Evolutionary conservation across 2,888 invertebrate species (phyloP).

Genomic region (Ochropacha duplaris): DNA sequence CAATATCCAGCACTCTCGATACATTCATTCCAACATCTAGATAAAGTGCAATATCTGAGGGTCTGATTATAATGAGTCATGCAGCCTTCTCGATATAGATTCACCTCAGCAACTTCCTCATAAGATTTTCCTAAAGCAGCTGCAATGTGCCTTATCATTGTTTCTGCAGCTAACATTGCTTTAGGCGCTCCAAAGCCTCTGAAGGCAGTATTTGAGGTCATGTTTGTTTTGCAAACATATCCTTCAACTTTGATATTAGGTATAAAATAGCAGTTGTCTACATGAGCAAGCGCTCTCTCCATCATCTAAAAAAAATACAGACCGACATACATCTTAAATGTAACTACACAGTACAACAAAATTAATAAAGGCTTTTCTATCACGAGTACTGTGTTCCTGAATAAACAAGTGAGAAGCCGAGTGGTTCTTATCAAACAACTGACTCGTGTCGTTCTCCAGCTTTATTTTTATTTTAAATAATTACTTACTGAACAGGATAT

Average conservation of each 20-base stretch:
- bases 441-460: not conserved
- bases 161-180: conserved; percentile 93
- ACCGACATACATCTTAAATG: no score
- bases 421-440: not conserved
- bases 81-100: conserved; percentile 92
- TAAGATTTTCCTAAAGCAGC: conserved; percentile 84
- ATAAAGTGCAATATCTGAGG: conserved; percentile 87
- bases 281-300: conserved; percentile 90
- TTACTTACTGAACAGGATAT: conserved; percentile 85
- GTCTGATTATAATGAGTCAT: conserved; percentile 90
- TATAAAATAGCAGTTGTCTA: conserved; percentile 92
- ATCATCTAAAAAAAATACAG: conserved; percentile 84
- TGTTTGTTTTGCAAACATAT: conserved; percentile 92
- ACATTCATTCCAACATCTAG: conserved; percentile 91
- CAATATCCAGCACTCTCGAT: conserved; percentile 85
- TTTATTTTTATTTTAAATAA: not conserved
- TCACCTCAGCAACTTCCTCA: conserved; percentile 85
- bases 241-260: conserved; percentile 87
- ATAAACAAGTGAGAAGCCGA: no score
- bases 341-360: no score
- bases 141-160: conserved; percentile 90
- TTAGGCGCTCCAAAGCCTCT: conserved; percentile 96
- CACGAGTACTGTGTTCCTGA: no score
- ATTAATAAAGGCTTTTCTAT: no score
- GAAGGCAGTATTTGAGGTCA: conserved; percentile 96